Percentiles rank a stretch among this genome's conserved stretches.
Conservation (phyloP, 2,888 invertebrate genomes). For the Plagodis dolabraria region DNA sequence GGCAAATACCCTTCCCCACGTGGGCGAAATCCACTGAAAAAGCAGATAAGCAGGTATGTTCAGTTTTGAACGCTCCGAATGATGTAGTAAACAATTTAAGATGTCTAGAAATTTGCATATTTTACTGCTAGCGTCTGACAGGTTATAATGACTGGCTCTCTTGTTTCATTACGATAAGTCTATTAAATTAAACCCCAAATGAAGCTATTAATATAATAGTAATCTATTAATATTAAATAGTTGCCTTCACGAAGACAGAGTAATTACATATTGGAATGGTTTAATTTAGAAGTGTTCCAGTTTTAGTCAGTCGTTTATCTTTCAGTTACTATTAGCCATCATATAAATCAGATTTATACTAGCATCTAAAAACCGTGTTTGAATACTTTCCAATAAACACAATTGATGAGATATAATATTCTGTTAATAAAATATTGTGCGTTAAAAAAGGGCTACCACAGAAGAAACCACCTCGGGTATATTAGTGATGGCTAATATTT, state of each 20-base stretch:
- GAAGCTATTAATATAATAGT: slow-evolving; percentile 8
- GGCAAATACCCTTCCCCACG: no score
- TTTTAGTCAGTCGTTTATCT: slow-evolving; percentile 18
- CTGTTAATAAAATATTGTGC: no score
- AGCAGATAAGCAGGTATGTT: no score
- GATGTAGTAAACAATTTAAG: no score
- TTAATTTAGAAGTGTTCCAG: slow-evolving; percentile 10
- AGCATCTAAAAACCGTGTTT: slow-evolving; percentile 11
- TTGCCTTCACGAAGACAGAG: slow-evolving; percentile 10
- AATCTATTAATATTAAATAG: not conserved
- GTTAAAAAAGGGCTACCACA: no score
- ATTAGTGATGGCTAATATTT: no score
- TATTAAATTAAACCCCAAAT: slow-evolving; percentile 1
- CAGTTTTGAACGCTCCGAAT: no score
- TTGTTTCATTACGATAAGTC: not conserved
- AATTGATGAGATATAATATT: not conserved
- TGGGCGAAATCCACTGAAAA: no score
- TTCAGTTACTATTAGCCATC: slow-evolving; percentile 5
- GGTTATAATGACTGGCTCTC: no score
- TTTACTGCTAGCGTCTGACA: no score
- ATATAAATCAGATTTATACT: slow-evolving; percentile 10
- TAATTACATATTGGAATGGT: slow-evolving; percentile 21
- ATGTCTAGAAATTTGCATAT: no score
- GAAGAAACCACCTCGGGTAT: no score
- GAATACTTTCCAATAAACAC: not conserved